phyloP scores from a whole-genome alignment of 2,888 invertebrate genomes.

The Trachelus tabidus region DNA sequence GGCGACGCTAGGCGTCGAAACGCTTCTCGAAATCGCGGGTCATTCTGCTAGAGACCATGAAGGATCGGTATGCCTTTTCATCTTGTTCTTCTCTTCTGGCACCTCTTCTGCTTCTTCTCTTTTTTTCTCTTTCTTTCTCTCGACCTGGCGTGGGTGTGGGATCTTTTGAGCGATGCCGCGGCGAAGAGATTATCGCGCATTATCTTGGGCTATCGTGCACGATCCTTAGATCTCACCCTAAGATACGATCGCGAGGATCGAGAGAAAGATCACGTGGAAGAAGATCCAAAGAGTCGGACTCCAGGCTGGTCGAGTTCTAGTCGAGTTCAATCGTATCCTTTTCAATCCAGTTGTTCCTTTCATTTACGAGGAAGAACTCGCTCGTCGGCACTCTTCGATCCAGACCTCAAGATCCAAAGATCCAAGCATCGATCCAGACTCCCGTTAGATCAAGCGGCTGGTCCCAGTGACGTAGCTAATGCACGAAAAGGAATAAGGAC shows the following conservation, averaged over 20 bases:
- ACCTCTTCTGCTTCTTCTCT: neutral
- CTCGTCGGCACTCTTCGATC: neutral
- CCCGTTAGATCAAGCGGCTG: neutral
- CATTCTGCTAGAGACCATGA: neutral
- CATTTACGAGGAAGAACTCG: neutral
- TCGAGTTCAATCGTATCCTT: neutral
- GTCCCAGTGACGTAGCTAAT: neutral
- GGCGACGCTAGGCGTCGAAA: neutral
- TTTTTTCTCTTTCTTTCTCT: constrained; percentile 2
- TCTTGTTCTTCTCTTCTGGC: neutral
- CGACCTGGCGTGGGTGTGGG: constrained; percentile 46
- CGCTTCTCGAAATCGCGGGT: neutral
- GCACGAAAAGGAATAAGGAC: neutral
- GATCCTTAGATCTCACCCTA: constrained; percentile 59
- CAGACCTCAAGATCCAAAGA: neutral
- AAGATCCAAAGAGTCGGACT: neutral
- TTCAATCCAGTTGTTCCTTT: neutral
- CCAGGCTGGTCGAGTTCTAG: neutral
- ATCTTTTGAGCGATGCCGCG: constrained; percentile 55
- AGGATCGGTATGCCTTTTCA: neutral
- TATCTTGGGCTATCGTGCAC: constrained; percentile 60
- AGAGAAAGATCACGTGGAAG: constrained; percentile 23
- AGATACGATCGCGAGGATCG: constrained; percentile 52
- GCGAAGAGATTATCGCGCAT: constrained; percentile 55
- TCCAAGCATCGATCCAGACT: neutral